These are phyloP conservation scores for Clarias pachynema DNA, from an alignment of 2,797 vertebrate genomes.

Conservation along the genomic window DNA sequence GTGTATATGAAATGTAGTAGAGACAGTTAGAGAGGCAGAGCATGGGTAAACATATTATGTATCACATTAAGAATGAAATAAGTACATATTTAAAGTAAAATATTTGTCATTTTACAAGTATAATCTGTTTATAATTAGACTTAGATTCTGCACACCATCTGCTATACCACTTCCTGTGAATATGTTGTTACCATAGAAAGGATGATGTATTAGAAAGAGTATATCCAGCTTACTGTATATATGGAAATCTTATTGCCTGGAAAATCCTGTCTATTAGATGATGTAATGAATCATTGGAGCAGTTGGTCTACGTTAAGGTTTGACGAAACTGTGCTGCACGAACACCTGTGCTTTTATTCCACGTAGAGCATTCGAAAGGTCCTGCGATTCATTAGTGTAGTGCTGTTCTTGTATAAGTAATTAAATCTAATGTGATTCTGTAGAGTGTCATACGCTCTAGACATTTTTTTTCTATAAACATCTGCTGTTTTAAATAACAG, in stretches of 20 bases:
- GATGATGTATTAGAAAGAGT: background rate
- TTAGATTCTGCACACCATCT: background rate
- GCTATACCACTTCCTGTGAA: background rate
- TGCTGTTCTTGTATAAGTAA: slow-evolving; percentile 4
- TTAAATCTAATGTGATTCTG: slow-evolving; percentile 21
- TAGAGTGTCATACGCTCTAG: background rate
- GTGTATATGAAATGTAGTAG: background rate
- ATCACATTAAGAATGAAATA: background rate
- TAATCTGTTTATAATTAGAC: background rate
- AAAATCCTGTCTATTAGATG: background rate
- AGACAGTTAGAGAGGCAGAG: background rate
- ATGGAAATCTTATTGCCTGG: background rate
- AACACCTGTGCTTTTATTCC: background rate
- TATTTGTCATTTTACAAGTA: background rate
- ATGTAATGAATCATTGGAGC: background rate
- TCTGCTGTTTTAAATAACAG: slow-evolving; percentile 24
- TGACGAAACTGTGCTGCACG: background rate
- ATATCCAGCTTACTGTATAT: background rate
- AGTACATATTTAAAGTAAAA: background rate
- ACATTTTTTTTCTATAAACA: slow-evolving; percentile 15
- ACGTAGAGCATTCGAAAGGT: background rate
- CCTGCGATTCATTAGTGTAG: background rate
- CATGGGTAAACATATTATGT: background rate
- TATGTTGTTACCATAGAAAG: background rate
- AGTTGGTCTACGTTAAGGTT: background rate